Conservation (phyloP, 2,113 vertebrate species). For the Merops nubicus region DNA sequence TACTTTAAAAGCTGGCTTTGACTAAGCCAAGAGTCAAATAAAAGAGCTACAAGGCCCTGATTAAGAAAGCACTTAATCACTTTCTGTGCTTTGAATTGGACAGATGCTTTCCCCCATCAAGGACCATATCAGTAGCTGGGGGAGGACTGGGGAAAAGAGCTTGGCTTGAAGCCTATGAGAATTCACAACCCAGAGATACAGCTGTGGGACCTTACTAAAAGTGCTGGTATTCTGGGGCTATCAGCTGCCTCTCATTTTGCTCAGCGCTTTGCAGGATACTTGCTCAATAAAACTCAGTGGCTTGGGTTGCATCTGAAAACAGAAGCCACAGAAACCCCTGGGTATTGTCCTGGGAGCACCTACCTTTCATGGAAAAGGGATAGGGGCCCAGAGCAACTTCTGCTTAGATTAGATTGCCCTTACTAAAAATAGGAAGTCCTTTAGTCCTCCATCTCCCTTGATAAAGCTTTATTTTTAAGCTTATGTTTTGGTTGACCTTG, state of each 20-base stretch:
- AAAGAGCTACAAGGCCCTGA: slow-evolving; percentile 29
- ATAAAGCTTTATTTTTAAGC: slow-evolving; percentile 66
- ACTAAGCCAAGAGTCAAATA: slow-evolving; percentile 14
- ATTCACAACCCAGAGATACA: slow-evolving; percentile 32
- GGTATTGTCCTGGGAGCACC: neutral
- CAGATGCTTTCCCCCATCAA: slow-evolving; percentile 36
- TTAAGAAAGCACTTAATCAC: slow-evolving; percentile 56
- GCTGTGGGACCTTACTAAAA: slow-evolving; percentile 27
- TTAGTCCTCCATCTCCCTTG: slow-evolving; percentile 49
- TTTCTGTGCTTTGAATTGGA: slow-evolving; percentile 28
- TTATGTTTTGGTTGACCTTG: slow-evolving; percentile 56
- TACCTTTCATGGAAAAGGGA: slow-evolving; percentile 49
- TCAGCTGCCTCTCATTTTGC: slow-evolving; percentile 44
- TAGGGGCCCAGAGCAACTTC: slow-evolving; percentile 29
- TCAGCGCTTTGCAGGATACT: slow-evolving; percentile 22
- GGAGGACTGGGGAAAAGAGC: slow-evolving; percentile 19
- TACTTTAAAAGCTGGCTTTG: slow-evolving; percentile 18
- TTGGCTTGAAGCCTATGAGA: slow-evolving; percentile 55
- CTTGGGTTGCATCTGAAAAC: slow-evolving; percentile 44
- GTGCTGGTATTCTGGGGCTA: slow-evolving; percentile 13
- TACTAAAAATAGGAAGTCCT: slow-evolving; percentile 64
- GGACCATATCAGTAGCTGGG: slow-evolving; percentile 48
- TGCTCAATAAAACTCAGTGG: slow-evolving; percentile 1
- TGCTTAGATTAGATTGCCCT: slow-evolving; percentile 60
- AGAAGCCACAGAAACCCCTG: slow-evolving; percentile 47